phyloP scores from a whole-genome alignment of 2,888 invertebrate genomes.

The Tipula helvola region DNA sequence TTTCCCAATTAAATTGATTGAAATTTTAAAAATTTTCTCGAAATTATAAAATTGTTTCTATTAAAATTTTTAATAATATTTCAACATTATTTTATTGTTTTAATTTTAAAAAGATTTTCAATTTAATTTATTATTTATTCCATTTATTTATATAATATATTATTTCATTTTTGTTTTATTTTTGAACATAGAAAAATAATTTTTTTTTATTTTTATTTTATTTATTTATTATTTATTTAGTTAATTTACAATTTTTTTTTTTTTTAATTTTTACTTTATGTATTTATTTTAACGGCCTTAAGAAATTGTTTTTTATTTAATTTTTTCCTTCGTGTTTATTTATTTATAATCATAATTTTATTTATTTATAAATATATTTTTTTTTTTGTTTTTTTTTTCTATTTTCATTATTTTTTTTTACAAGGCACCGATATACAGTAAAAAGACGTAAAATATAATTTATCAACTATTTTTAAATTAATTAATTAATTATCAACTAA shows the following conservation, averaged over 20 bases:
- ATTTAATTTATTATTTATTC: neutral
- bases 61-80: neutral
- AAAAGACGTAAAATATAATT: neutral
- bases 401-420: neutral
- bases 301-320: neutral
- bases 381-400: neutral
- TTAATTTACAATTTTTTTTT: neutral
- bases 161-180: neutral
- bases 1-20: neutral
- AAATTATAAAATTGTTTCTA: neutral
- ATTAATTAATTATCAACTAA: neutral
- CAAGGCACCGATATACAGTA: constrained; percentile 4
- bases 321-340: neutral
- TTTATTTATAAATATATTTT: neutral
- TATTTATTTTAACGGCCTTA: neutral
- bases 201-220: neutral
- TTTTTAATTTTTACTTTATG: neutral
- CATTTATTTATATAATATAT: too few relatives aligned
- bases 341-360: neutral
- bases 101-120: neutral
- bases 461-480: neutral
- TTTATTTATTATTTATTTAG: neutral
- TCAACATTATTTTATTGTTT: neutral
- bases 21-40: neutral
- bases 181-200: neutral